Conservation (phyloP, 2,888 invertebrate species). For the Chaitophorus viminalis region DNA sequence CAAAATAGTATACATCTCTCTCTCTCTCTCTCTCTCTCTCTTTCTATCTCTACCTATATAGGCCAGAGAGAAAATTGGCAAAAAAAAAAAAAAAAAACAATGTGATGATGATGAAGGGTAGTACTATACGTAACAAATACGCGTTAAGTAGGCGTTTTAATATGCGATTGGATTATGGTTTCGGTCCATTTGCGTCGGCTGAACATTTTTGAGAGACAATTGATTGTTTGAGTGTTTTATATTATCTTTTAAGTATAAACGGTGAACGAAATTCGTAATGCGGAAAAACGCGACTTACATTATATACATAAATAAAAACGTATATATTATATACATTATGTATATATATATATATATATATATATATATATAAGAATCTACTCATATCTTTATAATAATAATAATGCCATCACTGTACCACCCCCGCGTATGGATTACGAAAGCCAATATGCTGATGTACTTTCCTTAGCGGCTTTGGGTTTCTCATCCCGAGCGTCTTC, state of each 20-base stretch:
- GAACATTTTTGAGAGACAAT: background rate
- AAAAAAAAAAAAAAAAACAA: background rate
- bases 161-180: background rate
- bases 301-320: too few species aligned
- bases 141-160: background rate
- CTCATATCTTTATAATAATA: background rate
- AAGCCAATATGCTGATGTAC: conserved; percentile 44
- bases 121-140: too few species aligned
- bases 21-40: too few species aligned
- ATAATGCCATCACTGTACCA: background rate
- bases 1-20: background rate
- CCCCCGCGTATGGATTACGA: conserved; percentile 12
- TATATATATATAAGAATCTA: background rate
- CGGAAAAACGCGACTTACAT: background rate
- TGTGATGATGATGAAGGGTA: too few species aligned
- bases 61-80: background rate
- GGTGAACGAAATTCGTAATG: background rate
- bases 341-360: background rate
- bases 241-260: background rate
- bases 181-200: background rate
- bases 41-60: background rate
- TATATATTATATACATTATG: background rate
- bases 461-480: conserved; percentile 5
- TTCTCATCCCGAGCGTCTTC: background rate
- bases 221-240: too few species aligned